Conservation (phyloP, 2,888 invertebrate species). For the Criorhina ranunculi region DNA sequence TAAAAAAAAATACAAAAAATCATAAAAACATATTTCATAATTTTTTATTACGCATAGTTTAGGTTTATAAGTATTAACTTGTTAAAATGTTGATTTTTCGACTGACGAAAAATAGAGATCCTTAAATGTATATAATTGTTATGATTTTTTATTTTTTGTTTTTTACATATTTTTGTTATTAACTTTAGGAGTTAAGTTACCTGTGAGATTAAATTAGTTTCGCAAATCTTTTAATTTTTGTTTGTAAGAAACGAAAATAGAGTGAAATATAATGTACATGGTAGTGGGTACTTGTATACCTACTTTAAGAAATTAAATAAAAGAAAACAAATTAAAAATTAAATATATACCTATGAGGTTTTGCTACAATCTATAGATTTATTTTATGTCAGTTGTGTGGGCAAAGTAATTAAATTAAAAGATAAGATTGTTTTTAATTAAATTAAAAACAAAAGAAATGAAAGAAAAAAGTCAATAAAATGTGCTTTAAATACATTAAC, state of each 20-base stretch:
- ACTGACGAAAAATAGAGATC: background rate
- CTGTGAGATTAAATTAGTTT: slow-evolving; percentile 63
- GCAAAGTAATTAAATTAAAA: slow-evolving; percentile 5
- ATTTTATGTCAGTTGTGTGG: background rate
- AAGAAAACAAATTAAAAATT: slow-evolving; percentile 13
- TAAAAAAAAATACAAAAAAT: slow-evolving; percentile 1
- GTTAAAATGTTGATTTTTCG: slow-evolving; percentile 25
- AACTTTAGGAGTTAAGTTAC: slow-evolving; percentile 47
- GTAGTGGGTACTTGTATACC: slow-evolving; percentile 9
- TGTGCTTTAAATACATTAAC: slow-evolving; percentile 7
- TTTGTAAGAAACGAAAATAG: slow-evolving; percentile 5
- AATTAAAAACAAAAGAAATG: background rate
- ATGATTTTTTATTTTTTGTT: slow-evolving; percentile 20
- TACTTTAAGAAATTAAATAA: slow-evolving; percentile 18
- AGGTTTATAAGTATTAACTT: slow-evolving; percentile 41
- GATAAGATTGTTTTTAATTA: slow-evolving; percentile 18
- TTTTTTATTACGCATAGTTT: slow-evolving; percentile 10
- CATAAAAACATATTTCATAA: slow-evolving; percentile 24
- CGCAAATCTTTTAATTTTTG: slow-evolving; percentile 17
- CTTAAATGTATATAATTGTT: slow-evolving; percentile 53
- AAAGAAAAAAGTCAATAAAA: background rate
- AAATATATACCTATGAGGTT: background rate
- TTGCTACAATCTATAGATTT: too few relatives aligned
- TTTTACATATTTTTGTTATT: slow-evolving; percentile 12
- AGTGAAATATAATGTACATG: background rate